Conservation (phyloP, 2,888 invertebrate genomes). For the Philopedon plagiatum region DNA sequence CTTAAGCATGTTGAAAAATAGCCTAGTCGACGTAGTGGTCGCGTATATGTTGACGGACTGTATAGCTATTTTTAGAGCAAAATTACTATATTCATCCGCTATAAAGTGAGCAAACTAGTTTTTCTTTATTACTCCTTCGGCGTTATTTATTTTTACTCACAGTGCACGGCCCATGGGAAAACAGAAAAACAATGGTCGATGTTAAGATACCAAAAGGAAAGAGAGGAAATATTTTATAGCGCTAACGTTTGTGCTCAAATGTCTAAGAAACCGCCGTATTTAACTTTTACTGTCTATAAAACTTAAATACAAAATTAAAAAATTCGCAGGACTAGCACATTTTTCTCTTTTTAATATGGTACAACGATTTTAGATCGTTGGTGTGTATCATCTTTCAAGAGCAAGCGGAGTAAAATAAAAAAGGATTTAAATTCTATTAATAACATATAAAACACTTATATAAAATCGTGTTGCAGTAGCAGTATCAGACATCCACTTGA, state of each 20-base stretch:
- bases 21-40: conserved; percentile 38
- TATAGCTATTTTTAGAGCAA: conserved; percentile 45
- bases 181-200: conserved; percentile 7
- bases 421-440: too few relatives aligned
- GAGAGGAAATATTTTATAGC: not conserved
- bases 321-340: too few relatives aligned
- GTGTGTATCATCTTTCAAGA: too few relatives aligned
- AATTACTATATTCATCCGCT: conserved; percentile 37
- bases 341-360: too few relatives aligned
- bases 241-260: not conserved
- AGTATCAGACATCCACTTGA: too few relatives aligned
- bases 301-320: too few relatives aligned
- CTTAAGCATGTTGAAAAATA: conserved; percentile 42
- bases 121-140: conserved; percentile 31
- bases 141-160: conserved; percentile 37
- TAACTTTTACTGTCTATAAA: too few relatives aligned
- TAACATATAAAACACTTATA: too few relatives aligned
- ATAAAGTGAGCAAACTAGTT: conserved; percentile 26
- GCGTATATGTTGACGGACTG: conserved; percentile 37
- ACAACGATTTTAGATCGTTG: too few relatives aligned
- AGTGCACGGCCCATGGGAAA: conserved; percentile 22
- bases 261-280: too few relatives aligned
- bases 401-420: too few relatives aligned
- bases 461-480: too few relatives aligned
- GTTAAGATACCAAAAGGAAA: not conserved